Base-by-base conservation (phyloP, 2,888 invertebrate genomes). In the Limnephilus rhombicus region DNA sequence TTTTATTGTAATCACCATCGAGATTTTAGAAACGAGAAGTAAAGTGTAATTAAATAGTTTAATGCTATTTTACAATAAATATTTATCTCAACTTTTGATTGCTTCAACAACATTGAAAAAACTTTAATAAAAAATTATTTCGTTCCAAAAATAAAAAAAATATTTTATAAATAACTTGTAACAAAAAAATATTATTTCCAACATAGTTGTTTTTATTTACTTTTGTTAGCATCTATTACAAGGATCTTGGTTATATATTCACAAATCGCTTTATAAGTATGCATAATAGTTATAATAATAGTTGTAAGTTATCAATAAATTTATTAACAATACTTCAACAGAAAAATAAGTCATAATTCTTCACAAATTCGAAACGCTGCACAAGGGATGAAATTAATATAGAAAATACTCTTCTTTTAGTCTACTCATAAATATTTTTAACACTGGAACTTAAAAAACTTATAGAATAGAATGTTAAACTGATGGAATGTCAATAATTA, bases 61-160 rank as follows among this genome's bases (percentile, higher is more conserved):
- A 31, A 34, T 37, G 34, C 83, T 83, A 83, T 83, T 83, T 34
- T 86, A 86, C 41, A 86, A 86, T 86, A 86, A 86, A 86, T 83
- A 83, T 45, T 86, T 86, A 86, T 45, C 86, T 45, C 41, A n/a
- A n/a, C 85, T 85, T 45, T 85, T 85, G 41, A 45, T 41, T 85
- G 45, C 41, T 24, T 85, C n/a, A 29, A 41, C 49, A 86, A 49
- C 49, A 86, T n/a, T 86, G 29, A 86, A 86, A 83, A 83, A 18
- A 37, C 83, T 83, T 37, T 83, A 18, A 83, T 37, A 83, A 83
- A 83, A 83, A 24, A 83, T 83, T 83, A 24, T 34, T 24, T 37
- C 15, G 37, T 24, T 5, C 24, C 83, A 34, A 83, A 83, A 83
- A 68, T 83, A 83, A 24, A 83, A 83, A 45, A 41, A 83, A 37